These are phyloP conservation scores for Acrocephalus scirpaceus DNA, from an alignment of 2,797 vertebrate species.

Conservation along the genomic window DNA sequence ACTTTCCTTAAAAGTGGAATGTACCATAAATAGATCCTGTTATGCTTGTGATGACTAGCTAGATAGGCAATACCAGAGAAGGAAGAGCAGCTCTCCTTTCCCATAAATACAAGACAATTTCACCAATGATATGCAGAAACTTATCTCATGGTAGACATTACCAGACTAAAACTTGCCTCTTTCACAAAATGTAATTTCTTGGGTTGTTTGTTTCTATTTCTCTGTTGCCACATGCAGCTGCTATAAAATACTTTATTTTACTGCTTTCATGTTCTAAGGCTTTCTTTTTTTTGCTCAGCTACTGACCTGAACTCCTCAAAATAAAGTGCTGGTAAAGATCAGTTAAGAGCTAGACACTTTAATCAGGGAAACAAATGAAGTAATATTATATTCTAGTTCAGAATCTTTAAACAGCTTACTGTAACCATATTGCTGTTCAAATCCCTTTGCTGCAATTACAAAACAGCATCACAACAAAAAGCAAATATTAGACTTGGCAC, in stretches of 20 bases:
- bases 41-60: neutral
- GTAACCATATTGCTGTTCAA: neutral
- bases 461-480: neutral
- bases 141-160: neutral
- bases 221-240: neutral
- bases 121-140: neutral
- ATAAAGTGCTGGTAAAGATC: conserved; percentile 7
- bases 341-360: neutral
- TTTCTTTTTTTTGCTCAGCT: neutral
- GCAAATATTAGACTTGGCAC: neutral
- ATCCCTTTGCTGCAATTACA: neutral
- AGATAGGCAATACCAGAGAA: neutral
- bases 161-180: neutral
- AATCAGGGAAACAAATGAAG: neutral
- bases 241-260: conserved; percentile 18
- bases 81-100: neutral
- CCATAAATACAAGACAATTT: neutral
- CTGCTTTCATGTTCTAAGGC: neutral
- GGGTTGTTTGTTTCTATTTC: neutral
- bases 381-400: neutral
- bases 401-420: conserved; percentile 15
- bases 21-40: rapidly evolving
- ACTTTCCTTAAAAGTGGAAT: neutral
- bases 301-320: neutral
- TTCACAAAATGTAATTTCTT: neutral